Evolutionary conservation across 2,113 vertebrate species (phyloP).

Genomic region (Cyanoderma ruficeps): DNA sequence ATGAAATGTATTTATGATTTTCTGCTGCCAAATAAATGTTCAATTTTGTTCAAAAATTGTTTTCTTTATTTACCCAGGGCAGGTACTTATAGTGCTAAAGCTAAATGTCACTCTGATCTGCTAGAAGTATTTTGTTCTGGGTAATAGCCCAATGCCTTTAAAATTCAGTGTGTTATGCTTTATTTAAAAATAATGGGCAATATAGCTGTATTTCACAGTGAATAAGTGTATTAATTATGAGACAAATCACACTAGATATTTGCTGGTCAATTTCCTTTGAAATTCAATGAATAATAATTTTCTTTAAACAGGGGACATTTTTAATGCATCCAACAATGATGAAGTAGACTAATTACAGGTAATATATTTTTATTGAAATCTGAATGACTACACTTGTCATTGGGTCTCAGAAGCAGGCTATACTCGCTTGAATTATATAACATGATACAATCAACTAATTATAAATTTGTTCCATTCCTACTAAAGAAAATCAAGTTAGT

Average conservation of each 20-base stretch:
- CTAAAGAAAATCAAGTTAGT: background rate
- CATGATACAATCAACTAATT: conserved; percentile 20
- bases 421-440: conserved; percentile 11
- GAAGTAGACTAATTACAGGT: conserved; percentile 55
- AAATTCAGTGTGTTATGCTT: conserved; percentile 31
- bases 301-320: conserved; percentile 32
- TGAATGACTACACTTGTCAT: conserved; percentile 40
- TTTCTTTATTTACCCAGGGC: conserved; percentile 20
- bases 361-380: conserved; percentile 58
- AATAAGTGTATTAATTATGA: conserved; percentile 62
- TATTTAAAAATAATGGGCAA: conserved; percentile 56
- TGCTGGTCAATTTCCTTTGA: conserved; percentile 53
- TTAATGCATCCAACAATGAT: conserved; percentile 16
- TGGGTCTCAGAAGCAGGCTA: background rate
- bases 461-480: background rate
- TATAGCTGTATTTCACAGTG: conserved; percentile 47
- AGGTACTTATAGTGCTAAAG: background rate
- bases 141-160: conserved; percentile 25
- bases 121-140: conserved; percentile 5
- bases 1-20: conserved; percentile 17
- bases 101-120: conserved; percentile 15
- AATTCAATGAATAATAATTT: conserved; percentile 57
- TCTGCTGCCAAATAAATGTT: background rate
- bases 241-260: conserved; percentile 50
- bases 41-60: conserved; percentile 11